Base-by-base conservation (phyloP, 2,113 vertebrate species). In the Apeltes quadracus region DNA sequence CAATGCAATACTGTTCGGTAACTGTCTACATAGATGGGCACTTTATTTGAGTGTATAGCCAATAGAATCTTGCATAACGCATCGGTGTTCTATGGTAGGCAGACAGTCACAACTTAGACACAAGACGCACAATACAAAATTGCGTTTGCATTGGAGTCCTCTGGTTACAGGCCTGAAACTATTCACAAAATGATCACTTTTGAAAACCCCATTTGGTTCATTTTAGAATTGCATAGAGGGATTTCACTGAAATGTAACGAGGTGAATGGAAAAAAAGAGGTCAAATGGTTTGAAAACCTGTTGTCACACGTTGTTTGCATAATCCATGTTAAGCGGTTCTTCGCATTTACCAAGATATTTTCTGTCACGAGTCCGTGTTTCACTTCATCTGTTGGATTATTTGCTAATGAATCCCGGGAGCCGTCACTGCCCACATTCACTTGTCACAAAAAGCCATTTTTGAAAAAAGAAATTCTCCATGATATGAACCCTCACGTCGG, bases 401-500 rank as follows among this genome's bases (percentile, higher is more conserved):
- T 73, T 25, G 23, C 41, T 81, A 20, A 66, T 61, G 58, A 39
- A 18, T 57, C 27, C 39, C 62, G 34, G 48, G 34, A 43, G 50
- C 66, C 29, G 22, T 16, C 8, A 7, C 7, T 43, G 27, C 64
- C 25, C 16, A 20, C 10, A 43, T 56, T 38, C 20, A 56, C 72
- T 71, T 63, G 44, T 70, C 50, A 76, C 71, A 58, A 59, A 23
- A 70, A 76, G 55, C 58, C 51, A 36, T 80, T 62, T 70, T 72
- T 56, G 4, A 8, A 14, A 78, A 4, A 59, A 25, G 56, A 59
- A 71, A 54, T 38, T 69, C 64, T 38, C 10, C 72, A 63, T 55
- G 77, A 69, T 78, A 79, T 61, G 63, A 89, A 88, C 84, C 78
- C 83, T 85, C 69, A 83, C 84, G 88, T 66, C 50, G 81, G 77